A percentile compares a stretch with the other conserved stretches of the same genome.
These are phyloP conservation scores for Plectrocnemia conspersa DNA, from an alignment of 1,140 invertebrate genomes.

Conservation along the genomic window DNA sequence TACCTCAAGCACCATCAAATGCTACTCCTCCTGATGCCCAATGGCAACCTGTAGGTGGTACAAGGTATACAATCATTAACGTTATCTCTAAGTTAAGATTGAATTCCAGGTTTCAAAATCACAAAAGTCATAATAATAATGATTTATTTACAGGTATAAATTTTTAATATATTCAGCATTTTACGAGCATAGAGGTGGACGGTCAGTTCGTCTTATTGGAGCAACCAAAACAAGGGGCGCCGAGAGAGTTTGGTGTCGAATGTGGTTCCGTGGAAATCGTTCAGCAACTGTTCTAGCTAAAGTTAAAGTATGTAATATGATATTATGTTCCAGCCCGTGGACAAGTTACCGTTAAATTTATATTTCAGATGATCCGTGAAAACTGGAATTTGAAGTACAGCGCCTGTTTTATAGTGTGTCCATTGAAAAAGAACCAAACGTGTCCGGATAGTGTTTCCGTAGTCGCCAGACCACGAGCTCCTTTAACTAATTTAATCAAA, in stretches of 20 bases:
- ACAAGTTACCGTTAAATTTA: background rate
- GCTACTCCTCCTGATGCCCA: conserved; percentile 45
- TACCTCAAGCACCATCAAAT: conserved; percentile 41
- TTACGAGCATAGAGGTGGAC: conserved; percentile 68
- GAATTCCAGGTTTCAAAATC: too few relatives aligned
- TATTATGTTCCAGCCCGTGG: conserved; percentile 5
- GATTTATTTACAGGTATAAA: conserved; percentile 63
- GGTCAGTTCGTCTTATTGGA: conserved; percentile 73
- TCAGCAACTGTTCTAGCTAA: conserved; percentile 69
- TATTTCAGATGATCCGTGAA: conserved; percentile 71
- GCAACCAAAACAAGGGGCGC: conserved; percentile 78
- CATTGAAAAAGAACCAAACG: conserved; percentile 53
- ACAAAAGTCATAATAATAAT: conserved; percentile 1
- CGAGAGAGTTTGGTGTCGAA: conserved; percentile 80
- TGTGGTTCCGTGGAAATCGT: conserved; percentile 66
- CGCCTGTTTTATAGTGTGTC: conserved; percentile 83
- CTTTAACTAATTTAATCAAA: conserved; percentile 53
- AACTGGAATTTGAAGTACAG: conserved; percentile 94
- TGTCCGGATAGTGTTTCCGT: conserved; percentile 58
- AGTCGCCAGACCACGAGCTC: conserved; percentile 47
- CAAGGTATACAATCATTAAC: conserved; percentile 41
- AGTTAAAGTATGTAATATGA: conserved; percentile 60
- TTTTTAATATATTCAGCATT: conserved; percentile 91
- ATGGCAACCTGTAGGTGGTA: conserved; percentile 49
- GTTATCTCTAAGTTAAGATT: too few relatives aligned